Percentiles rank a stretch among this genome's conserved stretches.
Conservation (phyloP, 2,888 invertebrate species). For the Tridacna gigas region DNA sequence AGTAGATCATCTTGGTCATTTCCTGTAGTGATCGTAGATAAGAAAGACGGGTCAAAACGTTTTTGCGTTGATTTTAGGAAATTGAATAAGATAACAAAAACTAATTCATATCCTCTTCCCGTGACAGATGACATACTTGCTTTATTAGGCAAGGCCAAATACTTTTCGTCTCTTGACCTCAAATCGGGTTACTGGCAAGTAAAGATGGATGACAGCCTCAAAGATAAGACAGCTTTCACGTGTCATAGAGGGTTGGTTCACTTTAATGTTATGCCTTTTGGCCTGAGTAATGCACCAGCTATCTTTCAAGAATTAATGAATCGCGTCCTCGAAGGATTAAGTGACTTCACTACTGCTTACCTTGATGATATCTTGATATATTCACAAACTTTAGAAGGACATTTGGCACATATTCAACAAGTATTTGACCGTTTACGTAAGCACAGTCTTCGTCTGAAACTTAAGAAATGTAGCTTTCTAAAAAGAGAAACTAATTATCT, state of each 20-base stretch:
- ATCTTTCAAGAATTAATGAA: conserved; percentile 51
- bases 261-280: conserved; percentile 51
- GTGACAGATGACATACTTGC: neutral
- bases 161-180: conserved; percentile 11
- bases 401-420: conserved; percentile 40
- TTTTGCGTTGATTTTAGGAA: conserved; percentile 5
- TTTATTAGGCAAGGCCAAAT: conserved; percentile 1
- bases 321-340: conserved; percentile 47
- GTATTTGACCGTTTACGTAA: conserved; percentile 48
- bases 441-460: conserved; percentile 43
- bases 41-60: conserved; percentile 6
- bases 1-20: conserved; percentile 12
- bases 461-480: conserved; percentile 52
- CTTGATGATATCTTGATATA: conserved; percentile 62
- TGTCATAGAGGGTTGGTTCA: conserved; percentile 44
- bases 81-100: neutral
- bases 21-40: conserved; percentile 11
- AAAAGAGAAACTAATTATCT: conserved; percentile 47
- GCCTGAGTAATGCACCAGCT: conserved; percentile 39
- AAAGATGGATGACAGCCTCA: conserved; percentile 28
- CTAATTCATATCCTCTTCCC: neutral
- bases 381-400: conserved; percentile 46
- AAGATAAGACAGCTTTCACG: conserved; percentile 51
- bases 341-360: conserved; percentile 49
- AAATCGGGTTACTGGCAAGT: conserved; percentile 54